Conservation (phyloP, 1,140 invertebrate genomes). For the Leptinotarsa defecta region DNA sequence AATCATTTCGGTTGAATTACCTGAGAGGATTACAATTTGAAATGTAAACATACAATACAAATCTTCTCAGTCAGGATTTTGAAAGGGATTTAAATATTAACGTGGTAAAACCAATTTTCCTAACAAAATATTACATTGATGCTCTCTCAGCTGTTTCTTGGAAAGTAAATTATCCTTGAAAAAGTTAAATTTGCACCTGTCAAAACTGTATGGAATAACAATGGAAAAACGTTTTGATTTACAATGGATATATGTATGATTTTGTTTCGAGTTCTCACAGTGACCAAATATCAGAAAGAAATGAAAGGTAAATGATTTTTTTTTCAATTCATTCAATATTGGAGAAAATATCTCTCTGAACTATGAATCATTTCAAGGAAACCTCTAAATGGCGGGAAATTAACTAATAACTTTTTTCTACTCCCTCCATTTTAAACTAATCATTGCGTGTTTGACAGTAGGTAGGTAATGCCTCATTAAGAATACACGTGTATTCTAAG, state of each 20-base stretch:
- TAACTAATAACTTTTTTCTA: too few species aligned
- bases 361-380: too few species aligned
- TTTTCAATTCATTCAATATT: too few species aligned
- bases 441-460: too few species aligned
- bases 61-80: constrained; percentile 4
- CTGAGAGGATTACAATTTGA: constrained; percentile 13
- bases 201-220: not conserved
- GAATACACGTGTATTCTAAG: too few species aligned
- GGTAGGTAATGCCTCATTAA: too few species aligned
- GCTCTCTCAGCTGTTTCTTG: constrained; percentile 2
- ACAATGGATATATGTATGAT: not conserved
- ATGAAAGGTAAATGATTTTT: too few species aligned
- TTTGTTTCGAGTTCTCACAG: not conserved
- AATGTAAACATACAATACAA: constrained; percentile 25
- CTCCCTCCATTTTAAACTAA: too few species aligned
- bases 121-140: constrained; percentile 17
- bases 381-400: too few species aligned
- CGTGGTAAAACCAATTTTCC: constrained; percentile 23
- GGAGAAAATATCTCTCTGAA: too few species aligned
- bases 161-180: constrained; percentile 12
- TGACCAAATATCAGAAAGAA: not conserved
- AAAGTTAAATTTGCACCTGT: constrained; percentile 1
- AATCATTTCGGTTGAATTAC: not conserved
- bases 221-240: not conserved
- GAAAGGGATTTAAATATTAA: constrained; percentile 12